A percentile compares a stretch with the other conserved stretches of the same genome.
phyloP scores from a whole-genome alignment of 1,140 invertebrate species.

The Pomacea maculata region DNA sequence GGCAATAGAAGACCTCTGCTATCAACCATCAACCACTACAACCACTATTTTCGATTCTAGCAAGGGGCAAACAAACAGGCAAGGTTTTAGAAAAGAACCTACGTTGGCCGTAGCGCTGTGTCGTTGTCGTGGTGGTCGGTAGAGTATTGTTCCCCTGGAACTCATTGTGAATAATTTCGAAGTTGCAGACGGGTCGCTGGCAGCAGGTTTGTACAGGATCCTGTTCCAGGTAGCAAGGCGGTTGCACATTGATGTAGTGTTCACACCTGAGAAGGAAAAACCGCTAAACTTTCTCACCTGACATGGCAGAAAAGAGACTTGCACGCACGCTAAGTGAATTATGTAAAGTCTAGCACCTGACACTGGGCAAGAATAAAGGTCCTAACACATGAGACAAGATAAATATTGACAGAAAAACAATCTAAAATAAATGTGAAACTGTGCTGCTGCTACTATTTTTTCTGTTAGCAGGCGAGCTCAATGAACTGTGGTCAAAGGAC shows the following conservation, averaged over 20 bases:
- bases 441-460: no score
- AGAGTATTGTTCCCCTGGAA: conserved; percentile 17
- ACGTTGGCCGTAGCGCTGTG: background rate
- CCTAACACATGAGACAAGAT: no score
- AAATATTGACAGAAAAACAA: no score
- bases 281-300: no score
- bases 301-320: no score
- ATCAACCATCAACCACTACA: background rate
- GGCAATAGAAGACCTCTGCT: no score
- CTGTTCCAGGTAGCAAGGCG: conserved; percentile 41
- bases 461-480: no score
- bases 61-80: conserved; percentile 15
- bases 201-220: conserved; percentile 49
- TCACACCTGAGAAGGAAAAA: conserved; percentile 22
- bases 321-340: no score
- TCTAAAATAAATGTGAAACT: no score
- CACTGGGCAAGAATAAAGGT: no score
- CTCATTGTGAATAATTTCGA: conserved; percentile 16
- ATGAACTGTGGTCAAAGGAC: no score
- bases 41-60: background rate
- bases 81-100: conserved; percentile 5
- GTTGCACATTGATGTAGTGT: conserved; percentile 42
- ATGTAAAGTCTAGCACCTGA: no score
- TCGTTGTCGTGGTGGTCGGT: conserved; percentile 25
- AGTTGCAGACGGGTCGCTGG: conserved; percentile 45